Evolutionary conservation across 2,113 vertebrate species (phyloP), one percentile per base, ranked within the genome.

Genomic region (Gnathonemus echidnorhynchus): DNA sequence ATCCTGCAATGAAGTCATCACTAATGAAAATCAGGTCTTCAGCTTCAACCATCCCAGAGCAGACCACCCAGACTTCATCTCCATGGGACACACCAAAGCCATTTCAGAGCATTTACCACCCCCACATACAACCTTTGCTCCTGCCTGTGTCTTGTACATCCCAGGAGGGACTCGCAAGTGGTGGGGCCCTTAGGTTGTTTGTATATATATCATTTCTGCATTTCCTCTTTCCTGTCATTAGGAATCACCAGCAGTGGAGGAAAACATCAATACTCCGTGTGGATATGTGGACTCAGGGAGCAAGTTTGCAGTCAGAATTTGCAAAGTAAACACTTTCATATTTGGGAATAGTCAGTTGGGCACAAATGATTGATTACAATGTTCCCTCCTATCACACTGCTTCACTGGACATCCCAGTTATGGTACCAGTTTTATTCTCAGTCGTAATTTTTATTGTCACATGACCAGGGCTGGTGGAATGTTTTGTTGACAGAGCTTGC

Each of bases 1-100:
- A 74, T 31, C 35, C 74, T 46, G 48, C 31, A 49, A 21, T 50
- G 45, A 24, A 86, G 35, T 89, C 89, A 90, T 27, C 89, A 91
- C 90, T 90, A 92, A 91, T 91, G 89, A 74, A 9, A 13, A 74
- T 19, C 15, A 1, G 89, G 84, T 70, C 89, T 70, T 80, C 84
- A 45, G n/a, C 45, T 80, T 88, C 42, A 88, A 3, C 24, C 56
- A 53, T 46, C 83, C 58, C 56, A 21, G 31, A 88, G 39, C 90
- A 45, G 62, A 89, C 62, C 42, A 70, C 46, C 84, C 89, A 88
- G 77, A 83, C 62, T 87, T 39, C 62, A 91, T 49, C 89, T 70
- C 66, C 17, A 42, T 35, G 45, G 89, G 89, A 86, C 70, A 87
- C 70, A 74, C 46, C 56, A 15, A n/a, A 27, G 45, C 58, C 88